Percentiles rank a stretch among this genome's conserved stretches.
Evolutionary conservation across 2,113 vertebrate species (phyloP).

Genomic region (Psephotus haematonotus): DNA sequence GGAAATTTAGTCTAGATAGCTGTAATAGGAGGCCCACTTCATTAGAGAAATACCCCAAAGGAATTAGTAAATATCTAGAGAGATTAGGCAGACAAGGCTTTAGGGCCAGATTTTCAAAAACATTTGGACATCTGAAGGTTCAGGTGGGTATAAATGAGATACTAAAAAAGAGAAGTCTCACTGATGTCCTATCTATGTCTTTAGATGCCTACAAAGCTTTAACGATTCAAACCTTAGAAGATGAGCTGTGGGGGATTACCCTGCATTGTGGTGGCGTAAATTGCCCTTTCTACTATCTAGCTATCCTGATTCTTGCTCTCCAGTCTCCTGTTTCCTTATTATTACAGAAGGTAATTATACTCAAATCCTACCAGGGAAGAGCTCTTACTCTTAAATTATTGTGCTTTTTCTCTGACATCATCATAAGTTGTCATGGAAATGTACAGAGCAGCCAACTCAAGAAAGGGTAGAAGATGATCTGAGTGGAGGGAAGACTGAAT

Average conservation of each 20-base stretch:
- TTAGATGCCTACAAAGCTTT: background rate
- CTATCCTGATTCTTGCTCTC: background rate
- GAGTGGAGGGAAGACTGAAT: background rate
- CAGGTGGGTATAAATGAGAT: background rate
- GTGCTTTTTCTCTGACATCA: background rate
- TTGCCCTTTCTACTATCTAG: background rate
- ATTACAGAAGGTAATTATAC: background rate
- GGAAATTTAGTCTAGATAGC: background rate
- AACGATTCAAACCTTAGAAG: background rate
- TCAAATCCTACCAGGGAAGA: background rate
- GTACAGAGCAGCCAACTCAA: background rate
- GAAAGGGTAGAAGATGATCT: background rate
- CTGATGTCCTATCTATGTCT: background rate
- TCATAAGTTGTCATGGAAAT: slow-evolving; percentile 26
- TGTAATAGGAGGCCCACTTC: background rate
- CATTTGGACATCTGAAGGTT: background rate
- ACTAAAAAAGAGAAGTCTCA: background rate
- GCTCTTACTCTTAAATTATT: background rate
- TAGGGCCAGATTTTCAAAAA: background rate
- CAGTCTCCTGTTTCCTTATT: slow-evolving; percentile 26
- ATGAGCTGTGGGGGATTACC: background rate
- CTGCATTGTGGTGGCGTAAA: background rate
- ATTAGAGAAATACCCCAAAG: background rate
- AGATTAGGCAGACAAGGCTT: background rate
- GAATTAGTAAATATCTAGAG: background rate